phyloP scores from a whole-genome alignment of 35 echinoderm and acorn worm genomes.

The Anneissia japonica region DNA sequence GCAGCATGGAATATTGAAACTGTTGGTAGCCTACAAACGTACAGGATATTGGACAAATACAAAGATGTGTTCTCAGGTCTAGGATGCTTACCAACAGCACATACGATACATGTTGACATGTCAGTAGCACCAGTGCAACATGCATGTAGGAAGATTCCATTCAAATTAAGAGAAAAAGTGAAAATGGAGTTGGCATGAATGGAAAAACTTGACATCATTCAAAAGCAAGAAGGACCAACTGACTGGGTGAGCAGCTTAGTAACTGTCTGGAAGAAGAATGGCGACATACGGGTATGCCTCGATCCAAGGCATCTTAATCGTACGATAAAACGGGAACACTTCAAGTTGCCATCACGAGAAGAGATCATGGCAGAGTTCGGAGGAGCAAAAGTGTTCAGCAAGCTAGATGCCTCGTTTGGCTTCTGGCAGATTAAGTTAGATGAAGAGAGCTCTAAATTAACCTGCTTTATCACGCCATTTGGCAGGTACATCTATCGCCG shows the following conservation, averaged over 20 bases:
- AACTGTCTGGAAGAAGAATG: slow-evolving; percentile 25
- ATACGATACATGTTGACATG: neutral
- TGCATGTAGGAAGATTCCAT: slow-evolving; percentile 32
- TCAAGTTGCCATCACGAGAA: slow-evolving; percentile 29
- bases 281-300: slow-evolving; percentile 24
- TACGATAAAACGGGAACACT: slow-evolving; percentile 36
- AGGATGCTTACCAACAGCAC: slow-evolving; percentile 27
- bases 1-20: neutral
- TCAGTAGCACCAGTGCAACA: slow-evolving; percentile 29
- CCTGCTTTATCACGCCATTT: slow-evolving; percentile 16
- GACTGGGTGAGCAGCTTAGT: slow-evolving; percentile 53
- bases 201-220: slow-evolving; percentile 41
- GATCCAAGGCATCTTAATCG: slow-evolving; percentile 52
- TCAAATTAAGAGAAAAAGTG: slow-evolving; percentile 42
- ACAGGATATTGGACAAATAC: neutral
- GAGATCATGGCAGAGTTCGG: slow-evolving; percentile 20
- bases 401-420: slow-evolving; percentile 21
- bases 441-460: neutral
- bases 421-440: slow-evolving; percentile 43
- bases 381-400: slow-evolving; percentile 23
- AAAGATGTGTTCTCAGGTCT: slow-evolving; percentile 35
- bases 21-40: neutral
- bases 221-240: slow-evolving; percentile 29
- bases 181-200: slow-evolving; percentile 52
- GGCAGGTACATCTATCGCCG: slow-evolving; percentile 2